Evolutionary conservation across 2,113 vertebrate species (phyloP), one percentile per base, ranked within the genome.

Genomic region (Marcusenius ussheri): DNA sequence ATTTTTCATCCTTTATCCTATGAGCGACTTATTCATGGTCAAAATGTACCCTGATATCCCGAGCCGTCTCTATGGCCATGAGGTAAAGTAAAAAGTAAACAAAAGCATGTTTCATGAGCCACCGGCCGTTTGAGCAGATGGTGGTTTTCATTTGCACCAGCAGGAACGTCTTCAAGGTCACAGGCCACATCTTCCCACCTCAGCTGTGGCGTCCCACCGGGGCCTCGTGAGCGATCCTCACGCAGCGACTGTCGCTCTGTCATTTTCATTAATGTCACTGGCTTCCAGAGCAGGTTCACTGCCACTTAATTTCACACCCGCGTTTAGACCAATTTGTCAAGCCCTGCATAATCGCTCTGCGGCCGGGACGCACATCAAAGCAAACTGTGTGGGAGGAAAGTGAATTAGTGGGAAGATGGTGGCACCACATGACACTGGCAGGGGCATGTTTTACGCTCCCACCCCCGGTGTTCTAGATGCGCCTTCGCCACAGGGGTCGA

Each of bases 331-430:
- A 92, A 49, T 89, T 93, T 89, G 77, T 84, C 51, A 89, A 91
- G 90, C 85, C 84, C 88, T 91, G 90, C 87, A 91, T 89, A 92
- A 92, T 58, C 83, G 27, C 88, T 92, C 90, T 74, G 90, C 89
- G 90, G 88, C 91, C 47, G 87, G 90, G 62, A 92, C 89, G 77
- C 80, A 92, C 93, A 93, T 92, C 15, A 90, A 84, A 56, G 31
- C 66, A 83, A 83, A 89, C 92, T 89, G n/a, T 46, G 88, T 70
- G 88, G 42, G 46, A 88, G 90, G 90, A 87, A 88, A 91, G 92
- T 88, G 92, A 93, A 94, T 94, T 93, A 94, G 91, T 91, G 62
- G 83, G 66, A 88, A 35, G 46, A 47, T 19, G 47, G 3, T 3
- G n/a, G 62, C 49, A 15, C n/a, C 42, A 53, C 6, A 21, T 27